Conservation (phyloP, 2,113 vertebrate species). For the Xiphophorus hellerii region DNA sequence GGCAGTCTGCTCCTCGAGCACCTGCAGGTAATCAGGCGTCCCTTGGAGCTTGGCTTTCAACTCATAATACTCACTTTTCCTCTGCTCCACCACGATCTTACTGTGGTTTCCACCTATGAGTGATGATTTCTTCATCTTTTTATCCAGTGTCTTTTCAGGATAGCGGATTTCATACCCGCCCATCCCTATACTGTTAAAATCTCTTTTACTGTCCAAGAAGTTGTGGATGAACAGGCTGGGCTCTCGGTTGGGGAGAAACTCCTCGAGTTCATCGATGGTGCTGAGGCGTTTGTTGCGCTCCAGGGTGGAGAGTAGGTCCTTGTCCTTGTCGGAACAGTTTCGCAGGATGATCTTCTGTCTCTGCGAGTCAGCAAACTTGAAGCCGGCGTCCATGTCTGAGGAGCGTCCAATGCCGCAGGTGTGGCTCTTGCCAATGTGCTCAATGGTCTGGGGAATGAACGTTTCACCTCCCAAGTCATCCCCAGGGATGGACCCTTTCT, state of each 20-base stretch:
- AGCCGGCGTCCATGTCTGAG: constrained; percentile 88
- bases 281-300: constrained; percentile 97
- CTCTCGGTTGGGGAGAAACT: constrained; percentile 93
- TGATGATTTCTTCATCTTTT: constrained; percentile 96
- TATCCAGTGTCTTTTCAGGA: constrained; percentile 96
- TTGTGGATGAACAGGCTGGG: constrained; percentile 96
- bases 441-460: constrained; percentile 97
- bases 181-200: constrained; percentile 98
- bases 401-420: constrained; percentile 88
- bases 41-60: constrained; percentile 98
- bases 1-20: constrained; percentile 98
- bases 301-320: constrained; percentile 86
- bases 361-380: constrained; percentile 90
- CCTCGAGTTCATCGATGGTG: constrained; percentile 97
- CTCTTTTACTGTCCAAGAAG: constrained; percentile 95
- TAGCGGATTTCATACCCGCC: constrained; percentile 97
- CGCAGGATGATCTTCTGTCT: constrained; percentile 92
- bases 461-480: constrained; percentile 90
- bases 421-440: constrained; percentile 97
- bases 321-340: constrained; percentile 90
- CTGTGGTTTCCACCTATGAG: constrained; percentile 97
- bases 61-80: constrained; percentile 98
- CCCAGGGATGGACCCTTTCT: constrained; percentile 79
- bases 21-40: constrained; percentile 98
- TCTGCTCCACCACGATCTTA: constrained; percentile 97